phyloP scores from a whole-genome alignment of 2,797 vertebrate genomes.

The Sebastes hubbsi region DNA sequence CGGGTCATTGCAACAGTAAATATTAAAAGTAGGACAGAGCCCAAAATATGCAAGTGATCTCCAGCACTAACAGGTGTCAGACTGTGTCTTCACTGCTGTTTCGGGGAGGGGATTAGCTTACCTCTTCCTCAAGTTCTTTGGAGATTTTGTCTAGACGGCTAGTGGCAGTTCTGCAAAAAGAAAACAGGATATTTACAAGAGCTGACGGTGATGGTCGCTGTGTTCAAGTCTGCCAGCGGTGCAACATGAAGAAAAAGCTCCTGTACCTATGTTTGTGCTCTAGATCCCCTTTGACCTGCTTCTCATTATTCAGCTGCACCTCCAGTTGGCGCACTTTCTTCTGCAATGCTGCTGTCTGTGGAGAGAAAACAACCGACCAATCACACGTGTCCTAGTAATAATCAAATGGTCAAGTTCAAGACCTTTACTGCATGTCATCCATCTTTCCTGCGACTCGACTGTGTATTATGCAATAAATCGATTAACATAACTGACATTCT shows the following conservation, averaged over 20 bases:
- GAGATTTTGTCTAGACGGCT: conserved; percentile 91
- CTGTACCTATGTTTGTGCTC: conserved; percentile 86
- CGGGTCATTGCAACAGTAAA: not conserved
- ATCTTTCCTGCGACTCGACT: not conserved
- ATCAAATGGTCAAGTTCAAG: not conserved
- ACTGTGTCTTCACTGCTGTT: not conserved
- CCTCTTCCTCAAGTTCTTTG: conserved; percentile 98
- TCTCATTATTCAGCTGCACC: conserved; percentile 90
- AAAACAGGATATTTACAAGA: not conserved
- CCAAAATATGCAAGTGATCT: not conserved
- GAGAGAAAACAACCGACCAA: not conserved
- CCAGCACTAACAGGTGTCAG: not conserved
- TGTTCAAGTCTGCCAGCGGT: not conserved
- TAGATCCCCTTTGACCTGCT: conserved; percentile 93
- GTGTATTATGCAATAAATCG: not conserved
- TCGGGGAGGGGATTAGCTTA: conserved; percentile 47
- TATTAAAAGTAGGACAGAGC: conserved; percentile 9
- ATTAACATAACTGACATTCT: not conserved
- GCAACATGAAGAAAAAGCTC: not conserved
- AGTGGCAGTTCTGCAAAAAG: conserved; percentile 82
- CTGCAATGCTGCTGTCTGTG: conserved; percentile 86
- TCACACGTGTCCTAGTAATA: not conserved
- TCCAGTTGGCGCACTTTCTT: conserved; percentile 91
- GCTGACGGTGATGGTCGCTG: not conserved
- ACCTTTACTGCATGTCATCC: not conserved